Evolutionary conservation across 2,888 invertebrate genomes (phyloP), one percentile per base, ranked within the genome.

Genomic region (Xestoiulus laeticollis): DNA sequence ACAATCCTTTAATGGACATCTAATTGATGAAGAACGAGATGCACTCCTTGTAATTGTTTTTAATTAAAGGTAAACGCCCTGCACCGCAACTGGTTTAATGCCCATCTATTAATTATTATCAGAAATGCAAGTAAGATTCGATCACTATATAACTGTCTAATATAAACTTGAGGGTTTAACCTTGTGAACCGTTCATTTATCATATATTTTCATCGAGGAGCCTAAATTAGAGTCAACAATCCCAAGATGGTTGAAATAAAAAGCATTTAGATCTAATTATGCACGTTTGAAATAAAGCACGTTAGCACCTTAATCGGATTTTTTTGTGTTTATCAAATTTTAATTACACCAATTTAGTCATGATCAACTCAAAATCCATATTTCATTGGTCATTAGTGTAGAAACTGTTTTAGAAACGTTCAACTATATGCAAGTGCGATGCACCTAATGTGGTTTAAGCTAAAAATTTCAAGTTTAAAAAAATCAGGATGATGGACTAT

Each of bases 111-210:
- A 68, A 68, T 68, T 68, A 26, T 68, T 26, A 68, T 68, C 68
- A 68, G 68, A 68, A 68, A 68, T 26, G 68, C 26, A 68, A 68
- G 26, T 10, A 68, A 26, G 68, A 68, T 68, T 10, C 68, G 68
- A 68, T 68, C 68, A 26, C 26, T 68, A 48, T 48, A 6, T 38
- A 68, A 4, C 68, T 4, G 22, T 68, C 26, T 19, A 68, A 68
- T 68, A 68, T 68, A 68, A 68, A 68, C 68, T 68, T 68, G 22
- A 68, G 68, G 10, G 68, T 68, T 68, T 68, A 68, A 68, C 68
- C 68, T 68, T 68, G 68, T 22, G 68, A 19, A n/a, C 19, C 53
- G 68, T 68, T 6, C 26, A 68, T 68, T 68, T 68, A 68, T 68
- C 68, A 12, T 68, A 22, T 22, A 22, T 68, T 68, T 26, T 26